These are phyloP conservation scores for Platypus cylindrus DNA, from an alignment of 2,888 invertebrate genomes.

Conservation along the genomic window DNA sequence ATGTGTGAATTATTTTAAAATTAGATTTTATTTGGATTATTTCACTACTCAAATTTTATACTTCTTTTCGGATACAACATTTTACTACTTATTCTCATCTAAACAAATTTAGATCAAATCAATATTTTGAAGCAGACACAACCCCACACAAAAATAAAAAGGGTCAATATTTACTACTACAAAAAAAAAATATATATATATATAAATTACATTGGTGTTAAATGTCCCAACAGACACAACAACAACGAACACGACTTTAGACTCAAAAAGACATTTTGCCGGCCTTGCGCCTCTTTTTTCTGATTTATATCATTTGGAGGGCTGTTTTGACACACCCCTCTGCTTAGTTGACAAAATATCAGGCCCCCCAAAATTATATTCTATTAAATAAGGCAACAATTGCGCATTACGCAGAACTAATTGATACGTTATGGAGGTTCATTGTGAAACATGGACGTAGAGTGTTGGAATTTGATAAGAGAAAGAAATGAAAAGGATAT, in stretches of 20 bases:
- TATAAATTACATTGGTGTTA: slow-evolving; percentile 18
- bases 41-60: too few relatives aligned
- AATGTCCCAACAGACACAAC: slow-evolving; percentile 20
- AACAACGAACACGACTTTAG: slow-evolving; percentile 22
- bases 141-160: too few relatives aligned
- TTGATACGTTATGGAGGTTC: slow-evolving; percentile 24
- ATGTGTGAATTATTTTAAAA: too few relatives aligned
- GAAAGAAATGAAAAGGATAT: too few relatives aligned
- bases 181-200: too few relatives aligned
- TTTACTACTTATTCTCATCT: too few relatives aligned
- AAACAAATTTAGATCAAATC: too few relatives aligned
- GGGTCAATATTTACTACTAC: slow-evolving; percentile 13
- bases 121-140: too few relatives aligned
- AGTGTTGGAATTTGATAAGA: too few relatives aligned
- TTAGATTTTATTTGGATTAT: too few relatives aligned
- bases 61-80: too few relatives aligned
- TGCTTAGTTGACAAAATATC: slow-evolving; percentile 30
- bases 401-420: slow-evolving; percentile 27
- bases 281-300: slow-evolving; percentile 9
- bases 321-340: slow-evolving; percentile 27
- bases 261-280: slow-evolving; percentile 19
- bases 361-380: slow-evolving; percentile 21
- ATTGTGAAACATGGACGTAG: slow-evolving; percentile 16
- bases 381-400: slow-evolving; percentile 28
- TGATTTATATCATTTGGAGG: slow-evolving; percentile 25